Base-by-base conservation (phyloP, 2,797 vertebrate species). In the Coilia nasus region DNA sequence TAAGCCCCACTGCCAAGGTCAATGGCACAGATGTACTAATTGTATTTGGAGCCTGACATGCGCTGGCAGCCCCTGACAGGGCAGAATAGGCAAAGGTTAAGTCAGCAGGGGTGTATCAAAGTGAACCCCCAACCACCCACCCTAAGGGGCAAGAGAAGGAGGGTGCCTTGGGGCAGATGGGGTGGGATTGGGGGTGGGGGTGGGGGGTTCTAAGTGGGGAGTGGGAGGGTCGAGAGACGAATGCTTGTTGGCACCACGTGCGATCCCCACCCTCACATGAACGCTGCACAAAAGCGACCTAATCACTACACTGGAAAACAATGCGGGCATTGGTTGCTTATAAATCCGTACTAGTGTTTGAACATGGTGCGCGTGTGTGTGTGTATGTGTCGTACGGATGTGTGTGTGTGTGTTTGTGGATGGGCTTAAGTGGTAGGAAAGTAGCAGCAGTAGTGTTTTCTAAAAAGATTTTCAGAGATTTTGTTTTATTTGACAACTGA, bases 21-120 rank as follows among this genome's bases (percentile, higher is more conserved):
- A 98, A 93, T 91, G 91, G 94, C 96, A 94, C 95, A 96, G 95
- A 96, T 95, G 96, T 95, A 96, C 96, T 97, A 97, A 97, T 97
- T 97, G 97, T 96, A 96, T 97, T 96, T 97, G 94, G 95, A 96
- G 96, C 95, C 96, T 97, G 97, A 98, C 97, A 96, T 96, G 95
- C 94, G 96, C 95, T 91, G 95, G 96, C 95, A 94, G 94, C 96
- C 96, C 94, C 95, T 94, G 95, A 96, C 96, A 95, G 96, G 94
- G 94, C 94, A 91, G 92, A 95, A 92, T 92, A 96, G 94, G 96
- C 97, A 97, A 97, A 98, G 98, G 98, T 98, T 98, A 98, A 97
- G 94, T 96, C 98, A 97, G 97, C 97, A 94, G 93, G 95, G 95
- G 94, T 96, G 95, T 95, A 95, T 96, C 95, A 96, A 94, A 96